phyloP scores from a whole-genome alignment of 2,888 invertebrate genomes.

The Stenotaenia linearis region DNA sequence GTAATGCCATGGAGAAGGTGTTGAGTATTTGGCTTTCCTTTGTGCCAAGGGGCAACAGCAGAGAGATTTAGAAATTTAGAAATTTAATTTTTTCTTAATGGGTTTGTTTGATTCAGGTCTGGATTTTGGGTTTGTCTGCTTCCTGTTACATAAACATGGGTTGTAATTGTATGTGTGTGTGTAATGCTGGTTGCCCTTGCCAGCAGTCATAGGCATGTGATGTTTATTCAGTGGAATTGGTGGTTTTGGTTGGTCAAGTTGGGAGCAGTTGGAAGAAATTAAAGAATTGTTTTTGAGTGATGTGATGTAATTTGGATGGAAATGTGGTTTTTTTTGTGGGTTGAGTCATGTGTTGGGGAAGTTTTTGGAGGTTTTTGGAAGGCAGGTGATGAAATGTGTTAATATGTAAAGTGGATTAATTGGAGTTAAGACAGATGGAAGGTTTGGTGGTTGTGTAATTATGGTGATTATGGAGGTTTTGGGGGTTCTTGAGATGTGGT shows the following conservation, averaged over 20 bases:
- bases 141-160: conserved; percentile 29
- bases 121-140: background rate
- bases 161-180: background rate
- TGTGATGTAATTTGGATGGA: background rate
- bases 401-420: background rate
- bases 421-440: background rate
- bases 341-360: background rate
- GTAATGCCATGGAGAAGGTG: background rate
- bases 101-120: background rate
- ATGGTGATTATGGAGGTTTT: background rate
- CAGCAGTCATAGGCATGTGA: background rate
- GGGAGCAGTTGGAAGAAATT: too few species aligned
- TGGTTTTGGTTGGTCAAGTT: too few species aligned
- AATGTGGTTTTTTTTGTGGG: background rate
- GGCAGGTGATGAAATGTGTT: background rate
- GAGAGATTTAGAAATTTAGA: background rate
- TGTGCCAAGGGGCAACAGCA: background rate
- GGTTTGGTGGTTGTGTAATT: background rate
- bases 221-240: background rate
- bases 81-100: too few species aligned
- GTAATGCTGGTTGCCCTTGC: background rate
- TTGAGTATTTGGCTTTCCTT: background rate
- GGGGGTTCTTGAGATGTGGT: background rate
- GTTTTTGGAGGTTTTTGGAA: background rate
- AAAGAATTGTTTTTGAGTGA: too few species aligned